These are phyloP conservation scores for Hippoglossus stenolepis DNA, from an alignment of 2,113 vertebrate species.

Conservation along the genomic window DNA sequence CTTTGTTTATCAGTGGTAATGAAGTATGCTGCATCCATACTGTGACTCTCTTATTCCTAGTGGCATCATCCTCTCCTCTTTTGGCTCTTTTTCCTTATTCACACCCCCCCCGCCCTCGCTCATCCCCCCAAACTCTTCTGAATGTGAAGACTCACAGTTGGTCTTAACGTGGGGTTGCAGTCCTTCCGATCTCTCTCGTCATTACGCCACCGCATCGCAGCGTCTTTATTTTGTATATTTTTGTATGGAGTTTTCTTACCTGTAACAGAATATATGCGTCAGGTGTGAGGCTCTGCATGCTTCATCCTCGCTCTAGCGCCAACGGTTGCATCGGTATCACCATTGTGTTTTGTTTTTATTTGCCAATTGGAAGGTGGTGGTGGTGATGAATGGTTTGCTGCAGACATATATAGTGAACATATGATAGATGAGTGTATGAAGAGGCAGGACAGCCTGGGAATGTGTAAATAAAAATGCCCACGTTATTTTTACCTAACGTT, in stretches of 20 bases:
- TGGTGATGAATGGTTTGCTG: conserved; percentile 47
- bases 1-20: conserved; percentile 59
- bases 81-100: background rate
- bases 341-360: conserved; percentile 56
- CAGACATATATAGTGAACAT: conserved; percentile 58
- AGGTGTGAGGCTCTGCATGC: conserved; percentile 64
- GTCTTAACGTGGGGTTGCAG: conserved; percentile 45
- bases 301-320: conserved; percentile 61
- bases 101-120: background rate
- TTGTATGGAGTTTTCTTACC: conserved; percentile 65
- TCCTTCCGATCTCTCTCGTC: conserved; percentile 21
- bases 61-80: conserved; percentile 20
- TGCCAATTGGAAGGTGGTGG: conserved; percentile 63
- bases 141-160: conserved; percentile 66
- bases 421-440: conserved; percentile 68
- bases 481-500: conserved; percentile 82
- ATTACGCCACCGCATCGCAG: conserved; percentile 36
- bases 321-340: conserved; percentile 65
- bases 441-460: conserved; percentile 59
- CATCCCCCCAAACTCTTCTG: conserved; percentile 40
- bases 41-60: conserved; percentile 58
- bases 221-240: conserved; percentile 78
- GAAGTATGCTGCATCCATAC: conserved; percentile 70
- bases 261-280: conserved; percentile 50
- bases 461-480: conserved; percentile 81